Conservation (phyloP, 2,888 invertebrate species). For the Odontothrips loti region DNA sequence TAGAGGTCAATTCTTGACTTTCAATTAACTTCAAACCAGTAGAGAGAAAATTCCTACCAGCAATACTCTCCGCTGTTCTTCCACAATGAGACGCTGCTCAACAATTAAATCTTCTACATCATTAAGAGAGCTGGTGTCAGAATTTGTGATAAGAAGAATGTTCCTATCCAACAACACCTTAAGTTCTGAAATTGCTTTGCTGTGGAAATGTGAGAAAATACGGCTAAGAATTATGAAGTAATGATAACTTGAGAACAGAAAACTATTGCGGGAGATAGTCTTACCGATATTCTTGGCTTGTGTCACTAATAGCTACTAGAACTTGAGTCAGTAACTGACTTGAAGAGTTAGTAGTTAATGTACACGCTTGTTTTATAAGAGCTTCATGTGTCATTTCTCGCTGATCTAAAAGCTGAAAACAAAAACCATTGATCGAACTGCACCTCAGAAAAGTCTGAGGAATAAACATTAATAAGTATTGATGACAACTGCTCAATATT, state of each 20-base stretch:
- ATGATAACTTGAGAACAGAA: background rate
- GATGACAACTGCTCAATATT: background rate
- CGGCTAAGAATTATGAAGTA: no score
- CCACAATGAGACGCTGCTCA: conserved; percentile 17
- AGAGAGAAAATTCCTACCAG: conserved; percentile 31
- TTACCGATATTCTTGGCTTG: conserved; percentile 49
- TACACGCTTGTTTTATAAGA: conserved; percentile 54
- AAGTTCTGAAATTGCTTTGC: conserved; percentile 33
- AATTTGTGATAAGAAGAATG: conserved; percentile 29
- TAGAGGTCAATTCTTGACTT: conserved; percentile 27
- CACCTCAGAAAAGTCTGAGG: background rate
- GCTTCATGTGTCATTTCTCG: conserved; percentile 52
- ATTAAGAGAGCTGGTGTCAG: conserved; percentile 31
- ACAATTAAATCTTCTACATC: conserved; percentile 34
- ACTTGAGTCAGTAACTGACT: conserved; percentile 54
- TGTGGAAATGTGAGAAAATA: conserved; percentile 15
- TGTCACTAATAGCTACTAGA: conserved; percentile 54
- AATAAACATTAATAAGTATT: background rate
- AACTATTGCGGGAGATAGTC: background rate
- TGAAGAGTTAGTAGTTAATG: conserved; percentile 54
- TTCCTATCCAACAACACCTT: conserved; percentile 42
- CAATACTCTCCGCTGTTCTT: conserved; percentile 32
- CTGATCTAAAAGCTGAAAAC: conserved; percentile 39
- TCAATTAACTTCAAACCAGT: conserved; percentile 33
- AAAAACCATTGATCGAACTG: no score